Evolutionary conservation across 1,140 invertebrate genomes (phyloP).

Genomic region (Reticulitermes speratus): DNA sequence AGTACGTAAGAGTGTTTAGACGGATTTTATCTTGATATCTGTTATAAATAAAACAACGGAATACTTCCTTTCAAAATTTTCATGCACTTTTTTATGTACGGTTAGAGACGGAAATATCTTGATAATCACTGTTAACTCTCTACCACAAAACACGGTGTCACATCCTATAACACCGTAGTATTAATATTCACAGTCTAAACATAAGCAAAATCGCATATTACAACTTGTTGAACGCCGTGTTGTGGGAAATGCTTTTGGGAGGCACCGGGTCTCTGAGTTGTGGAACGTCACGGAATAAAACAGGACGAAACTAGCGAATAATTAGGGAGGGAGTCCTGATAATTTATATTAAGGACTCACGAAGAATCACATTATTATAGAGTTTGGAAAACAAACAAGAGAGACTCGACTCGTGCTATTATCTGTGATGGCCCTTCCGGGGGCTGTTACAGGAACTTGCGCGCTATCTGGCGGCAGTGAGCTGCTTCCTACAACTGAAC

Average conservation of each 20-base stretch:
- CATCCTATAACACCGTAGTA: too few species aligned
- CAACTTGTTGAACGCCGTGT: not conserved
- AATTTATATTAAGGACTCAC: constrained; percentile 16
- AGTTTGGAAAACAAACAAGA: constrained; percentile 19
- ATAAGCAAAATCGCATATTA: too few species aligned
- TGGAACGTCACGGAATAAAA: not conserved
- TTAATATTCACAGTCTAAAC: too few species aligned
- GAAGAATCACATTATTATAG: not conserved
- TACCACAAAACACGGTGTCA: too few species aligned
- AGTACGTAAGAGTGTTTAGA: too few species aligned
- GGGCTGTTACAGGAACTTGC: not conserved
- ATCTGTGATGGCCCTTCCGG: constrained; percentile 6
- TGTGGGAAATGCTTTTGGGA: not conserved
- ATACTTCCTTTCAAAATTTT: too few species aligned
- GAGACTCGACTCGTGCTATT: not conserved
- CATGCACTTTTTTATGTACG: too few species aligned
- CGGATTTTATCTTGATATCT: too few species aligned
- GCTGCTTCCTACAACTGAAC: not conserved
- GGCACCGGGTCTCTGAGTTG: not conserved
- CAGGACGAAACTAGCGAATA: constrained; percentile 6
- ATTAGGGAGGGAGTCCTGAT: constrained; percentile 7
- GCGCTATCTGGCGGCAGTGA: constrained; percentile 11
- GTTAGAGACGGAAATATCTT: too few species aligned
- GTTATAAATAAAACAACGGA: too few species aligned
- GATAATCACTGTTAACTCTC: too few species aligned